phyloP scores from a whole-genome alignment of 2,113 vertebrate species.

The Geococcyx californianus region DNA sequence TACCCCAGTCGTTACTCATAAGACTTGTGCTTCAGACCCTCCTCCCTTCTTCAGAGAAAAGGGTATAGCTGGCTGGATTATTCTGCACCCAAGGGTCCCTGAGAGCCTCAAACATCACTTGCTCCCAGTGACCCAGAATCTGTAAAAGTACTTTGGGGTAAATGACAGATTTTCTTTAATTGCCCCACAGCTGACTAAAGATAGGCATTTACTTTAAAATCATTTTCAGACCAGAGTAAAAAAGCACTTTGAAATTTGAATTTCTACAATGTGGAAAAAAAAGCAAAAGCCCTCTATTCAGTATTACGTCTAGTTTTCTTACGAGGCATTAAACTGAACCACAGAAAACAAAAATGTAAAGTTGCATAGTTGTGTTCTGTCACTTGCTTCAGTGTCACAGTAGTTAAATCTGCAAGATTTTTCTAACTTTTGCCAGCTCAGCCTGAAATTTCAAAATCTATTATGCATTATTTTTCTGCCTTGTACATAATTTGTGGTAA shows the following conservation, averaged over 20 bases:
- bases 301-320: not conserved
- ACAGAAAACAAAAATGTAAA: not conserved
- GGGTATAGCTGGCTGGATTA: not conserved
- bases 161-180: slow-evolving; percentile 42
- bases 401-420: not conserved
- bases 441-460: not conserved
- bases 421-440: not conserved
- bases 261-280: not conserved
- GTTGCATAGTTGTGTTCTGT: not conserved
- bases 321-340: not conserved
- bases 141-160: not conserved
- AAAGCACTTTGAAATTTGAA: slow-evolving; percentile 2
- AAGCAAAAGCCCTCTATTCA: not conserved
- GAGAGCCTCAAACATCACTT: not conserved
- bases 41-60: not conserved
- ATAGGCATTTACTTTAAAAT: slow-evolving; percentile 50
- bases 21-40: too few species aligned
- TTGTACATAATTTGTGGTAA: not conserved
- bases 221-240: not conserved
- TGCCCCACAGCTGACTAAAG: slow-evolving; percentile 20
- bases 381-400: not conserved
- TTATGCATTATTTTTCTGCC: not conserved
- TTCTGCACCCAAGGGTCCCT: not conserved
- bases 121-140: not conserved
- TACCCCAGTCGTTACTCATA: too few species aligned